phyloP scores from a whole-genome alignment of 1,140 invertebrate genomes.

The Drosophila saltans region DNA sequence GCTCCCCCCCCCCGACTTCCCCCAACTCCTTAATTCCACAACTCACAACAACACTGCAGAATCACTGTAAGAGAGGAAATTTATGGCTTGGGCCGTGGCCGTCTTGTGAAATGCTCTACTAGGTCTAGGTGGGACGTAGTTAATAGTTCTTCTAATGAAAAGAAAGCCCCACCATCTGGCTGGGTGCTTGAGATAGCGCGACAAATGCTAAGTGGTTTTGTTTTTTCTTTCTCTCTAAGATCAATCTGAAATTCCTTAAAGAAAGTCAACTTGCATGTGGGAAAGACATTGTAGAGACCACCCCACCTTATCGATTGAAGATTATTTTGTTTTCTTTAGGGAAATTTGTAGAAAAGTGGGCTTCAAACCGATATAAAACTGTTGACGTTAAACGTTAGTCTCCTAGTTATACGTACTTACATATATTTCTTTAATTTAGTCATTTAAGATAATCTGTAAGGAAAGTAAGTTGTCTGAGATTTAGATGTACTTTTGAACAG shows the following conservation, averaged over 20 bases:
- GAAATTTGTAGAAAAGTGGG: too few species aligned
- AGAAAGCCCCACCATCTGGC: conserved; percentile 44
- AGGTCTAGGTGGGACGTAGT: conserved; percentile 27
- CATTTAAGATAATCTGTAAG: too few species aligned
- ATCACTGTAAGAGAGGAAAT: conserved; percentile 52
- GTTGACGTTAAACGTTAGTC: too few species aligned
- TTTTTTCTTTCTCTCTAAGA: conserved; percentile 20
- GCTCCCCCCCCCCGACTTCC: conserved; percentile 37
- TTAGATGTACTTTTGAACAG: too few species aligned
- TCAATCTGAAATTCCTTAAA: conserved; percentile 49
- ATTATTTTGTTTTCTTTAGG: too few species aligned
- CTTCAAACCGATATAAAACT: neutral
- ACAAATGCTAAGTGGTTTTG: conserved; percentile 40
- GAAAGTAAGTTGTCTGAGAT: too few species aligned
- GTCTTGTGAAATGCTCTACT: conserved; percentile 53
- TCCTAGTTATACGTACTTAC: too few species aligned
- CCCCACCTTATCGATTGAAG: neutral
- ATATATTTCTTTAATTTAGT: too few species aligned
- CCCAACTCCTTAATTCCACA: neutral
- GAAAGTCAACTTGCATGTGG: conserved; percentile 29
- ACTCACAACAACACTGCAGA: conserved; percentile 39
- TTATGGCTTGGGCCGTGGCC: conserved; percentile 58
- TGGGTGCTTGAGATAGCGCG: conserved; percentile 21
- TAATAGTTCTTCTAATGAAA: conserved; percentile 38
- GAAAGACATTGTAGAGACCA: conserved; percentile 3